Conservation (phyloP, 2,888 invertebrate species). For the Ellobium chinense region DNA sequence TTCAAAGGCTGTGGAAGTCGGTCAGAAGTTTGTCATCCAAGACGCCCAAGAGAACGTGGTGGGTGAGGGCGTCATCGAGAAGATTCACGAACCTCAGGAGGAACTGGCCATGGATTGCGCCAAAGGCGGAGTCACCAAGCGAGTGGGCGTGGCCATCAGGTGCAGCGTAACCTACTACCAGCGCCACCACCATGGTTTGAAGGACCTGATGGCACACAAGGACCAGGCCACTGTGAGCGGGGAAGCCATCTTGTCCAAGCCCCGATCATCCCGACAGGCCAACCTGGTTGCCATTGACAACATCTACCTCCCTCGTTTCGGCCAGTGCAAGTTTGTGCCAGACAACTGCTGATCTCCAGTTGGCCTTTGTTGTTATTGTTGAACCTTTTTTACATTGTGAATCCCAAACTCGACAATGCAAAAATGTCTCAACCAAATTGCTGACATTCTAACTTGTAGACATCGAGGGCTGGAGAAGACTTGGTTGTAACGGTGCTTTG, state of each 20-base stretch:
- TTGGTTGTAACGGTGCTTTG: too few species aligned
- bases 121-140: constrained; percentile 48
- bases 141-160: constrained; percentile 57
- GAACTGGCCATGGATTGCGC: constrained; percentile 54
- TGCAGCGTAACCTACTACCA: constrained; percentile 61
- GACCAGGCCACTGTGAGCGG: constrained; percentile 27
- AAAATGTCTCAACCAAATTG: too few species aligned
- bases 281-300: constrained; percentile 4
- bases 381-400: too few species aligned
- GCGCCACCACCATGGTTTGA: constrained; percentile 48
- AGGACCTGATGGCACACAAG: constrained; percentile 14
- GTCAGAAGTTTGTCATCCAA: constrained; percentile 87
- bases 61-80: constrained; percentile 58
- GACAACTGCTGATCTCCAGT: constrained; percentile 17
- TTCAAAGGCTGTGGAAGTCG: constrained; percentile 82
- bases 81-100: constrained; percentile 56
- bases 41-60: constrained; percentile 52
- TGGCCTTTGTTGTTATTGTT: background rate
- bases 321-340: constrained; percentile 30
- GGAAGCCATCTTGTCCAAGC: constrained; percentile 18
- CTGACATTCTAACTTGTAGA: too few species aligned
- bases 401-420: too few species aligned
- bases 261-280: constrained; percentile 10
- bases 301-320: constrained; percentile 21
- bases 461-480: too few species aligned